phyloP scores from a whole-genome alignment of 2,888 invertebrate species.

The Helicoverpa assulta region DNA sequence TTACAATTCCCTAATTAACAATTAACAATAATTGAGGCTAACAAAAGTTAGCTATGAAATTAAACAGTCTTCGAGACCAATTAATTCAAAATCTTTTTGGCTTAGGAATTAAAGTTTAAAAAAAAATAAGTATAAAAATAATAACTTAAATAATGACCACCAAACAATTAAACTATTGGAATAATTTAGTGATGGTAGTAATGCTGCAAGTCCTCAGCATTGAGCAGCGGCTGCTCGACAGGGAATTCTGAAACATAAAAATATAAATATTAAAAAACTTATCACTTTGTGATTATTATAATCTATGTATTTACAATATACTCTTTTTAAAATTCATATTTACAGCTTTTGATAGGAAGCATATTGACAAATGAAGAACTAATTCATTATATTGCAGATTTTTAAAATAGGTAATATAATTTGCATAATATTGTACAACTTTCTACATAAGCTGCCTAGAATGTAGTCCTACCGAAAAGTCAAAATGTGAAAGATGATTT shows the following conservation, averaged over 20 bases:
- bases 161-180: constrained; percentile 43
- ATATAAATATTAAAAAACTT: constrained; percentile 13
- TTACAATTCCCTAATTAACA: constrained; percentile 11
- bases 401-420: not conserved
- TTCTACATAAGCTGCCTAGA: constrained; percentile 29
- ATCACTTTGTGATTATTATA: not conserved
- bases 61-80: constrained; percentile 35
- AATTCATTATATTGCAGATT: not conserved
- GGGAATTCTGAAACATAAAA: constrained; percentile 80
- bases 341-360: not conserved
- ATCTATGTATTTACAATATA: not conserved
- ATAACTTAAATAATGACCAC: constrained; percentile 42
- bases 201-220: constrained; percentile 82
- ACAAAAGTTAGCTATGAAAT: constrained; percentile 22
- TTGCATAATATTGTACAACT: constrained; percentile 25
- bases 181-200: constrained; percentile 73
- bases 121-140: constrained; percentile 17
- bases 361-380: not conserved
- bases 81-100: constrained; percentile 32
- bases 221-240: constrained; percentile 74
- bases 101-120: constrained; percentile 32
- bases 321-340: not conserved
- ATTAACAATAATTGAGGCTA: constrained; percentile 1
- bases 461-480: constrained; percentile 42
- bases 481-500: constrained; percentile 36